These are phyloP conservation scores for Hoplostethus mediterraneus DNA, from an alignment of 2,797 vertebrate genomes.

Conservation along the genomic window DNA sequence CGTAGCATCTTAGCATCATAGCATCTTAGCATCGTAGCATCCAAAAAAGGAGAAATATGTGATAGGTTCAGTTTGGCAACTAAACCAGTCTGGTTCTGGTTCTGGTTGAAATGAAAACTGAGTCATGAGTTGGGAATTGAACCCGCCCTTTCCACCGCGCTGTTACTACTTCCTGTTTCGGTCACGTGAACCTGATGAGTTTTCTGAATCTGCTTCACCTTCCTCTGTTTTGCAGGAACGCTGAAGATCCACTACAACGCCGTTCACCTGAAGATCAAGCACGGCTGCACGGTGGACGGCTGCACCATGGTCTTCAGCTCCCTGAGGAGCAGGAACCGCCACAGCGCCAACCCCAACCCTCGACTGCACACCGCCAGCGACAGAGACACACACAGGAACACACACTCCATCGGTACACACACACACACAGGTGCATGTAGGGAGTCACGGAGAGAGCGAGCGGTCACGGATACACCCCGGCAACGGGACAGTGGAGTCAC, in stretches of 20 bases:
- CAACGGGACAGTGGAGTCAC: conserved; percentile 75
- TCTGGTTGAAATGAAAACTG: no score
- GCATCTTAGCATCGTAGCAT: no score
- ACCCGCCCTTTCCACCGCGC: no score
- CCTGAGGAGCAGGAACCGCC: conserved; percentile 93
- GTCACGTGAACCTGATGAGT: background rate
- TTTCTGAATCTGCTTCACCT: background rate
- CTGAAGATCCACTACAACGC: conserved; percentile 98
- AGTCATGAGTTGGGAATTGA: no score
- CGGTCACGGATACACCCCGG: background rate
- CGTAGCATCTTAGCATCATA: no score
- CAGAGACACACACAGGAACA: conserved; percentile 45
- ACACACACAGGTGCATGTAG: background rate
- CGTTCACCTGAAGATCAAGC: conserved; percentile 97
- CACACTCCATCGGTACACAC: background rate
- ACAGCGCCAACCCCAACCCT: conserved; percentile 96
- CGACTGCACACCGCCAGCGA: conserved; percentile 81
- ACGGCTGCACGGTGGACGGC: conserved; percentile 92
- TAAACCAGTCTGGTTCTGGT: no score
- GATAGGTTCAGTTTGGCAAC: no score
- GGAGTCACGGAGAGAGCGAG: background rate
- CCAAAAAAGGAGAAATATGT: no score
- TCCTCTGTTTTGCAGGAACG: conserved; percentile 81
- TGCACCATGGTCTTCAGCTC: conserved; percentile 97
- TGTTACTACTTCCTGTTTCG: no score